These are phyloP conservation scores for Catocala nupta DNA, from an alignment of 2,888 invertebrate genomes.

Conservation along the genomic window DNA sequence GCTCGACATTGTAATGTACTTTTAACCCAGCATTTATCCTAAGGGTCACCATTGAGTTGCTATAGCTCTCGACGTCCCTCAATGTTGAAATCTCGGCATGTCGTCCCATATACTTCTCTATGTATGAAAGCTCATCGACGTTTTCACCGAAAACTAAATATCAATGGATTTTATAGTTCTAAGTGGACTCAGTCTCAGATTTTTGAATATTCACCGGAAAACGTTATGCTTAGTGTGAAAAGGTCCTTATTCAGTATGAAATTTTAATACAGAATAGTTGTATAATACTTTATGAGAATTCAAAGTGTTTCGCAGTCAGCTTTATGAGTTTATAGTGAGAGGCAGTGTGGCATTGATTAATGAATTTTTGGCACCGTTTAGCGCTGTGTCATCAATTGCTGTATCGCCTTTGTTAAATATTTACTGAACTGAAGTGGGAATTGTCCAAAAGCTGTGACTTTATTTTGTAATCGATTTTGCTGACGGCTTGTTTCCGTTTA, in stretches of 20 bases:
- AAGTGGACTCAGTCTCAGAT: no score
- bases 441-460: conserved; percentile 2
- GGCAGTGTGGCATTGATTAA: conserved; percentile 39
- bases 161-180: no score
- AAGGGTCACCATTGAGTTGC: no score
- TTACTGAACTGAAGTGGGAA: conserved; percentile 4
- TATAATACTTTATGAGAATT: conserved; percentile 29
- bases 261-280: conserved; percentile 10
- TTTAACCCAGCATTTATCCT: no score
- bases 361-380: conserved; percentile 40
- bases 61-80: no score
- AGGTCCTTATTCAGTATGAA: not conserved
- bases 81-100: no score
- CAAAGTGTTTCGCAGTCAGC: conserved; percentile 19
- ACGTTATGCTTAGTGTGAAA: not conserved
- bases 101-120: no score
- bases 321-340: conserved; percentile 30
- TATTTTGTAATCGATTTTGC: conserved; percentile 7
- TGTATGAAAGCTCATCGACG: no score
- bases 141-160: no score
- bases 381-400: conserved; percentile 27
- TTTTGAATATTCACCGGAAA: not conserved
- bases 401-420: conserved; percentile 26
- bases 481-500: no score
- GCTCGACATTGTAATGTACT: no score